Conservation (phyloP, 2,113 vertebrate species). For the Anolis sagrei region DNA sequence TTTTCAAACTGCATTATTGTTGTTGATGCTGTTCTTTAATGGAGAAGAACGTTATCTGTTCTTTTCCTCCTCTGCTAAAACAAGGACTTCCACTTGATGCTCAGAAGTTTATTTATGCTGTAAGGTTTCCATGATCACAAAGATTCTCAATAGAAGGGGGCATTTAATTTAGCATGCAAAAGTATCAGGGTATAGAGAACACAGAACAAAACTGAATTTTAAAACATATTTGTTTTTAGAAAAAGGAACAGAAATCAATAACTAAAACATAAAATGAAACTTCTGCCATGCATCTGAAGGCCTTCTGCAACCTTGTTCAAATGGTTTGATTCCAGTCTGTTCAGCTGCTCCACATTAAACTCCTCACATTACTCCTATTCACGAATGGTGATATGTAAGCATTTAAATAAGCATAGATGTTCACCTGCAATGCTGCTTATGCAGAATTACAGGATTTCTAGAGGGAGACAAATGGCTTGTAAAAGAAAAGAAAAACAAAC, state of each 20-base stretch:
- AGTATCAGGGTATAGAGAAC: neutral
- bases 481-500: slow-evolving; percentile 5
- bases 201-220: neutral
- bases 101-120: neutral
- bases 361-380: neutral
- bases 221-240: slow-evolving; percentile 2
- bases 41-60: too few species aligned
- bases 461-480: neutral
- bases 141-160: neutral
- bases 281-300: slow-evolving; percentile 55
- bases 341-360: slow-evolving; percentile 18
- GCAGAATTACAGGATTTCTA: slow-evolving; percentile 30
- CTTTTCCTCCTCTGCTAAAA: neutral
- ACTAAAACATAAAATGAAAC: slow-evolving; percentile 46
- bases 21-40: too few species aligned
- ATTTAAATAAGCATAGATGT: neutral
- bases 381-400: neutral
- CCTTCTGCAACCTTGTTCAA: neutral
- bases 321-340: slow-evolving; percentile 34
- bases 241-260: slow-evolving; percentile 52
- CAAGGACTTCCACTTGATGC: neutral
- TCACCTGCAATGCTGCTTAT: slow-evolving; percentile 6
- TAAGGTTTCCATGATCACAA: neutral
- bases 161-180: neutral
- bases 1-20: too few species aligned